Evolutionary conservation across 2,113 vertebrate genomes (phyloP).

Genomic region (Eulemur macaco): DNA sequence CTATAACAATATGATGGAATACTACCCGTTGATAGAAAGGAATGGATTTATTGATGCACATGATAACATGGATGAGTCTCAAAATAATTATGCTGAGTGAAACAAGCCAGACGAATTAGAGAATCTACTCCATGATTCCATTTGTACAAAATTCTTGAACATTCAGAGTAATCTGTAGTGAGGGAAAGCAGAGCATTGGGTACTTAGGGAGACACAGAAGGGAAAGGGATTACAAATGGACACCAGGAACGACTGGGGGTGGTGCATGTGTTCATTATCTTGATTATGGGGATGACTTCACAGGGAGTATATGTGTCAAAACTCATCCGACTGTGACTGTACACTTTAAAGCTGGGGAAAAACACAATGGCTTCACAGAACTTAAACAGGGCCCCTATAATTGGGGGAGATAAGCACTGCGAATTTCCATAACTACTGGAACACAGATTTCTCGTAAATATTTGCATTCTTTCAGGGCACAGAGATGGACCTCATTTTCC

Average conservation of each 20-base stretch:
- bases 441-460: neutral
- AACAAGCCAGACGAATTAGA: neutral
- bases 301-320: neutral
- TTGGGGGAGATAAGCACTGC: neutral
- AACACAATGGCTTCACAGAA: neutral
- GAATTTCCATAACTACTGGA: neutral
- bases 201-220: neutral
- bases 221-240: neutral
- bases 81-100: neutral
- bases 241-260: neutral
- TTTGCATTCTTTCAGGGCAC: neutral
- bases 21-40: neutral
- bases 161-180: neutral
- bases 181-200: neutral
- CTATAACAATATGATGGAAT: neutral
- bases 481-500: neutral
- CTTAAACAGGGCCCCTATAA: neutral
- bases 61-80: neutral
- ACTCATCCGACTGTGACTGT: neutral
- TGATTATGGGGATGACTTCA: neutral
- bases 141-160: neutral
- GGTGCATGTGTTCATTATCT: neutral
- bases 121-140: neutral
- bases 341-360: neutral
- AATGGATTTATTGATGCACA: neutral